phyloP scores from a whole-genome alignment of 2,888 invertebrate genomes.

The Dendrolimus houi region DNA sequence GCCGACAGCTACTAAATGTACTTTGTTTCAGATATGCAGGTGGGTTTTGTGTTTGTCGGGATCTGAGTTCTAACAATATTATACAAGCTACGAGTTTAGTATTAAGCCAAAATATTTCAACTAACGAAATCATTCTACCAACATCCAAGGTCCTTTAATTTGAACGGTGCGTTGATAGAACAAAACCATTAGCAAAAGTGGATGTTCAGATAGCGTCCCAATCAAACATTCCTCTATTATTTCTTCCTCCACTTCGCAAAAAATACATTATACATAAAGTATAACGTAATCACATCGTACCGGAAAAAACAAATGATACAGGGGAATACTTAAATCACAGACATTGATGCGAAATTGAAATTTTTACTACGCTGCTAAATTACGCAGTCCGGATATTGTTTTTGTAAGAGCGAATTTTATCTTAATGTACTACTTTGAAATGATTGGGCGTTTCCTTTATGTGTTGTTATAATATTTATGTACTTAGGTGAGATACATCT shows the following conservation, averaged over 20 bases:
- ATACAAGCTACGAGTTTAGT: too few species aligned
- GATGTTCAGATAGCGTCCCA: neutral
- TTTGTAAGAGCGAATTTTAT: slow-evolving; percentile 3
- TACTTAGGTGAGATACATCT: too few species aligned
- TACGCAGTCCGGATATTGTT: slow-evolving; percentile 21
- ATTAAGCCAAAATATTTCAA: too few species aligned
- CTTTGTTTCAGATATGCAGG: too few species aligned
- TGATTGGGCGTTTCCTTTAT: slow-evolving; percentile 1
- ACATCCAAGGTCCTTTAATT: too few species aligned
- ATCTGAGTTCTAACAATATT: too few species aligned
- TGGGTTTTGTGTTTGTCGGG: too few species aligned
- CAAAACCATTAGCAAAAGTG: neutral
- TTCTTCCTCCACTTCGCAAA: neutral
- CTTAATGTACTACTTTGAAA: slow-evolving; percentile 2
- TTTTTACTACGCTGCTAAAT: slow-evolving; percentile 31
- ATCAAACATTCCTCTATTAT: neutral
- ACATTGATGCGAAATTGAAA: slow-evolving; percentile 63
- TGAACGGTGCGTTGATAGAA: too few species aligned
- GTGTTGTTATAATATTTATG: too few species aligned
- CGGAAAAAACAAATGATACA: slow-evolving; percentile 66
- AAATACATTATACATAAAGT: neutral
- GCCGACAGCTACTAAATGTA: too few species aligned
- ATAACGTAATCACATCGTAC: neutral
- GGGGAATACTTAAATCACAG: slow-evolving; percentile 70
- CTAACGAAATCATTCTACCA: too few species aligned